phyloP scores from a whole-genome alignment of 2,888 invertebrate species.

The Carterocephalus palaemon region DNA sequence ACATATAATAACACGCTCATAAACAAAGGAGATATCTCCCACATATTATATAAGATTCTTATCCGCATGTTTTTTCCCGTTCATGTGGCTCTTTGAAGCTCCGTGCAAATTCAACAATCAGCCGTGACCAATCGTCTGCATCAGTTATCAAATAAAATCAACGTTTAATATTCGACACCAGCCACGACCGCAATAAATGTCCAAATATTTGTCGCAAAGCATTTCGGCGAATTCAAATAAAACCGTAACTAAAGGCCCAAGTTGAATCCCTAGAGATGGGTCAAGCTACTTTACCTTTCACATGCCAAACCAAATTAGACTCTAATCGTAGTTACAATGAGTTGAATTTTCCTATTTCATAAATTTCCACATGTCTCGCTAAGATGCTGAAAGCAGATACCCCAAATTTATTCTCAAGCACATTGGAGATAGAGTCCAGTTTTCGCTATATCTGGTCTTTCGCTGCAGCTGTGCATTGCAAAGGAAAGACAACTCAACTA shows the following conservation, averaged over 20 bases:
- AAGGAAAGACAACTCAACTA: constrained; percentile 34
- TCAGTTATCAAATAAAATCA: constrained; percentile 57
- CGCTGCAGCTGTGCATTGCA: constrained; percentile 29
- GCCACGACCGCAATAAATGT: constrained; percentile 66
- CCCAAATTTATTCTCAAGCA: constrained; percentile 5
- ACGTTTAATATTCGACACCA: constrained; percentile 72
- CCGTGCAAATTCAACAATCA: constrained; percentile 45
- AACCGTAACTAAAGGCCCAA: constrained; percentile 71
- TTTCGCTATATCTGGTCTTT: constrained; percentile 36
- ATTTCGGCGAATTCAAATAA: constrained; percentile 73
- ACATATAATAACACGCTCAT: too few species aligned
- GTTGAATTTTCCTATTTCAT: constrained; percentile 17
- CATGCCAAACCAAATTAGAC: constrained; percentile 28
- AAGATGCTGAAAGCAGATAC: constrained; percentile 9
- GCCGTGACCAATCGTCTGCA: constrained; percentile 55
- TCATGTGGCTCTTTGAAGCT: constrained; percentile 24
- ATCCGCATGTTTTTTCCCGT: constrained; percentile 13
- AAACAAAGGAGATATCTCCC: constrained; percentile 6
- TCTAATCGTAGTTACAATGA: constrained; percentile 8
- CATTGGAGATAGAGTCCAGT: constrained; percentile 19
- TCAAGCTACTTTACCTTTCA: constrained; percentile 46
- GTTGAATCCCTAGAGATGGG: constrained; percentile 67
- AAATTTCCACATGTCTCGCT: constrained; percentile 27
- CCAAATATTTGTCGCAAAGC: constrained; percentile 75
- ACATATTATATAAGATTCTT: too few species aligned